Base-by-base conservation (phyloP, 1,140 invertebrate genomes). In the Platyscapa corneri region DNA sequence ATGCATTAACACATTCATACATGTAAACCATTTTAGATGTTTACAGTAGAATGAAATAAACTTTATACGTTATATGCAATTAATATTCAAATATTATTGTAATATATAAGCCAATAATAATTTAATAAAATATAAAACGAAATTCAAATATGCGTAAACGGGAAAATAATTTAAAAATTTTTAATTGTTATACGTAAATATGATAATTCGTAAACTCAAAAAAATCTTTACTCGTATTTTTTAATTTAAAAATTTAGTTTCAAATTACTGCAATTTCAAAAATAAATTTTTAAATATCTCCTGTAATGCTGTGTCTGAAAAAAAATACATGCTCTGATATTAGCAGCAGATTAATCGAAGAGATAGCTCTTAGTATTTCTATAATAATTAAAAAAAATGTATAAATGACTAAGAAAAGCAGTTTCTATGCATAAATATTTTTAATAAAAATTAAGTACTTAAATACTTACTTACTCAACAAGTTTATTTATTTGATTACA, bases 231-330 rank as follows among this genome's bases (percentile, higher is more conserved):
- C 12, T 32, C 23, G 37, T 42, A 74, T 74, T 74, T 74, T n/a
- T 74, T 42, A 42, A 74, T 74, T 74, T 32, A 10, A 74, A 74
- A 74, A 32, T 42, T 74, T 27, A 74, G 42, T 74, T 74, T 74
- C 42, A 74, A 42, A 42, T 74, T 74, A 74, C 70, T 42, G 37
- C 67, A 39, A 20, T 37, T 2, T 16, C 27, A 72, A 72, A 37
- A 72, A 72, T 72, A 72, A 72, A 64, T n/a, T 72, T 39, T 39
- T 39, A 39, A 6, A 27, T 39, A 7, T 37, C 1, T 72, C 14
- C 0, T 37, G 0, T 20, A 23, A 39, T 72, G 39, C 34, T 7
- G n/a, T 23, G 23, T n/a, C 3, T 42, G 1, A 10, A n/a, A 60
- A 10, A 74, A 74, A 42, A n/a, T 74, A 42, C 1, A 14, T 74